Base-by-base conservation (phyloP, 2,888 invertebrate species). In the Loripinus fragilis region DNA sequence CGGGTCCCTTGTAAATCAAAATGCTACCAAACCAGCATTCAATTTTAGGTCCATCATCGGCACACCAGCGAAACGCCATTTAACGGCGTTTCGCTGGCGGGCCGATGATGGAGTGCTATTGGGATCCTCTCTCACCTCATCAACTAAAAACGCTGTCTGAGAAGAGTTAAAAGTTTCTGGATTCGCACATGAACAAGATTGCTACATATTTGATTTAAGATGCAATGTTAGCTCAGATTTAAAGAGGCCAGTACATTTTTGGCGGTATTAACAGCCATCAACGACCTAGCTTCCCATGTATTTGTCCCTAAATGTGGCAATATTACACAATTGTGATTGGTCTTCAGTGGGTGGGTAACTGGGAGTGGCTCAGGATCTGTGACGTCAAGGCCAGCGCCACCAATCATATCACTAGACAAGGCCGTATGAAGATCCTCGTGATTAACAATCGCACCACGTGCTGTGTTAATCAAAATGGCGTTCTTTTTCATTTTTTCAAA, bases 291-390 rank as follows among this genome's bases (percentile, higher is more conserved):
- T 80, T 95, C 95, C 12, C 95, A 87, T 0, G 97, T 97, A 0
- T 97, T 97, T 87, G 97, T 97, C 68, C 97, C 98, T 89, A 98
- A 95, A 94, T 98, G 98, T 7, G 98, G 98, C 8, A 96, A 94
- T 45, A 98, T 93, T 80, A 97, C 96, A 92, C 97, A 97, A 92
- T 98, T 98, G 48, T 95, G 94, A 30, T 98, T 92, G 78, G 95
- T 95, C 48, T 97, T 95, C 35, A 98, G 94, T 1, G 96, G 96
- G 94, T 95, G 96, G 86, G 97, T 95, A 5, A 96, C 88, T 0
- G 97, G 97, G 78, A 98, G 94, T 0, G 98, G 98, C 92, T 98
- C 98, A 0, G 98, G 98, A 0, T 96, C 96, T 80, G 96, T 97
- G 0, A 98, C 98, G 94, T 98, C 98, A 48, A 98, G 94, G 0